These are phyloP conservation scores for Paramacrobiotus metropolitanus DNA, from an alignment of 1,140 invertebrate species.

Conservation along the genomic window DNA sequence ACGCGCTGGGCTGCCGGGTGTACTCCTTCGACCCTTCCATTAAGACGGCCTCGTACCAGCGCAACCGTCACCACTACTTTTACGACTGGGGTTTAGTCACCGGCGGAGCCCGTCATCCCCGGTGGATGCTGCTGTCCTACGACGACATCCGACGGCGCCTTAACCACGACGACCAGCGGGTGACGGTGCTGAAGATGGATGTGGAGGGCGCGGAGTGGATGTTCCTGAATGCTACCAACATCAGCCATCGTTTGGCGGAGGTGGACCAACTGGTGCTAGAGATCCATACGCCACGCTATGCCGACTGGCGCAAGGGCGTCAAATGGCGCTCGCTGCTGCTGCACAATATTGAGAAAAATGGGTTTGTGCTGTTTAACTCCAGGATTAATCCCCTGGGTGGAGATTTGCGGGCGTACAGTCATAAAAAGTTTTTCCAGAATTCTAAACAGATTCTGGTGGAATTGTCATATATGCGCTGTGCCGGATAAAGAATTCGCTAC, in stretches of 20 bases:
- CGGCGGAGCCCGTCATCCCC: neutral
- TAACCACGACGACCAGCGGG: neutral
- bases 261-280: neutral
- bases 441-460: too few relatives aligned
- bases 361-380: too few relatives aligned
- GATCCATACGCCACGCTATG: neutral
- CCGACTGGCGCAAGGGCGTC: too few relatives aligned
- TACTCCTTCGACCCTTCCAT: neutral
- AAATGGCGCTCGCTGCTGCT: too few relatives aligned
- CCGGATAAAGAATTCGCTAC: too few relatives aligned
- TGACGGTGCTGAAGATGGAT: neutral
- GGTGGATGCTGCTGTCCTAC: neutral
- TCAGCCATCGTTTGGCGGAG: neutral
- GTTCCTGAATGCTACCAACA: neutral
- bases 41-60: neutral
- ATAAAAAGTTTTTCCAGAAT: too few relatives aligned
- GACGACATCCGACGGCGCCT: neutral
- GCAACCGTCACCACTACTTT: neutral
- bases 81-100: neutral
- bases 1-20: neutral
- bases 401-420: too few relatives aligned
- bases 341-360: too few relatives aligned
- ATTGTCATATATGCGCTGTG: too few relatives aligned
- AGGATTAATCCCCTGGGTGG: too few relatives aligned
- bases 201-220: neutral